Evolutionary conservation across 2,888 invertebrate genomes (phyloP), one percentile per base, ranked within the genome.

Genomic region (Hybos culiciformis): DNA sequence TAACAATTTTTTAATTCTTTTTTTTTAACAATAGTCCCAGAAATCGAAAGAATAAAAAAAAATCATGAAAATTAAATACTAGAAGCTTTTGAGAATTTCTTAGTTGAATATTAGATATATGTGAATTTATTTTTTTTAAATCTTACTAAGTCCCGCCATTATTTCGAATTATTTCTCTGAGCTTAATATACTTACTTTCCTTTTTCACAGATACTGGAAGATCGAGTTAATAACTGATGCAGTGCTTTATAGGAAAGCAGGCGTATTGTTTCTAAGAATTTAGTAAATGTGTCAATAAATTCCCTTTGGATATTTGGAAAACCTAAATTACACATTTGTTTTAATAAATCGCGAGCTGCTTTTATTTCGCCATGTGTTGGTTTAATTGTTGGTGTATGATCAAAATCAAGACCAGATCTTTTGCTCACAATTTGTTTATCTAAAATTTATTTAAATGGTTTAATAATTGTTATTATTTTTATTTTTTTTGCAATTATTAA

Each of bases 301-400:
- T 73, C 72, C 12, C 73, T 68, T 53, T 77, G 70, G 40, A 77
- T 70, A 53, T 77, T 73, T 20, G 75, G 74, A 45, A 69, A 68
- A 41, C 71, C 71, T 32, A 73, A 60, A 6, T 60, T 64, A 63
- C 86, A 87, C 61, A 86, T 70, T 53, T 73, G 64, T 56, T 80
- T 80, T 15, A 85, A 63, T 5, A 83, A 71, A 53, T 81, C 78
- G 47, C 81, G 71, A 1, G 84, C 77, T 0, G 77, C 73, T 54
- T 77, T 76, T 19, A 85, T 66, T 54, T 86, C 83, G 1, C 78
- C 79, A 26, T 78, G 75, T 5, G 78, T 77, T 1, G 78, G 76
- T 51, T 77, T 80, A 0, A 74, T 66, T 3, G 77, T 71, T 7
- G 76, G 73, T 4, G 73, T 68, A 55, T 86, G 85, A 56, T 86